Conservation (phyloP, 2,797 vertebrate genomes). For the Trachops cirrhosus region DNA sequence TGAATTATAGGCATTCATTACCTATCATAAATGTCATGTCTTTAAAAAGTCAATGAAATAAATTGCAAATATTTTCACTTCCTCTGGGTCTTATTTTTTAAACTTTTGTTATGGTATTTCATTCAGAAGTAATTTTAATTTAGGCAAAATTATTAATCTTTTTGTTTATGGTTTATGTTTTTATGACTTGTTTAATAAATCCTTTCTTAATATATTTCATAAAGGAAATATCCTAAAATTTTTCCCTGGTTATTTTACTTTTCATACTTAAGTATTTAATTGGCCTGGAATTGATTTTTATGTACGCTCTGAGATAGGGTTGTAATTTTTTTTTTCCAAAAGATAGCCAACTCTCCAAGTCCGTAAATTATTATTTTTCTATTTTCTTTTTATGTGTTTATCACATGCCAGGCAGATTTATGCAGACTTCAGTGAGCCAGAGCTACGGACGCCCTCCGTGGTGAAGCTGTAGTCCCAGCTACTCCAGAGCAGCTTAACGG, state of each 20-base stretch:
- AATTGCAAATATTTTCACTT: background rate
- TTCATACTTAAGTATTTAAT: background rate
- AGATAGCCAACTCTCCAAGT: background rate
- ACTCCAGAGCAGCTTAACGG: background rate
- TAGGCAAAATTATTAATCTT: background rate
- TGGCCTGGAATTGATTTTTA: background rate
- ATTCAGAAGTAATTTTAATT: constrained; percentile 9
- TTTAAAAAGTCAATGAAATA: background rate
- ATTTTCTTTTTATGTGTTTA: background rate
- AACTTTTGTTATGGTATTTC: background rate
- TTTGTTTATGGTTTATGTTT: background rate
- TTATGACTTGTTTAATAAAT: background rate
- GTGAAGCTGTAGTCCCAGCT: background rate
- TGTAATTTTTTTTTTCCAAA: background rate
- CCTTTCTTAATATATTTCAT: background rate
- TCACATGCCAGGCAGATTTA: background rate
- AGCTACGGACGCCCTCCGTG: background rate
- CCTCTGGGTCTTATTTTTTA: background rate
- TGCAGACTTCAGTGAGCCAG: background rate
- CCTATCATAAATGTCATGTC: background rate
- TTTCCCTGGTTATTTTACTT: background rate
- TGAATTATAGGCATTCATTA: background rate
- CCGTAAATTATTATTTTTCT: background rate
- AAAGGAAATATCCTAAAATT: background rate
- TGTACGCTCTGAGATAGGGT: background rate